These are phyloP conservation scores for Sphecodes monilicornis DNA, from an alignment of 2,888 invertebrate species.

Conservation along the genomic window DNA sequence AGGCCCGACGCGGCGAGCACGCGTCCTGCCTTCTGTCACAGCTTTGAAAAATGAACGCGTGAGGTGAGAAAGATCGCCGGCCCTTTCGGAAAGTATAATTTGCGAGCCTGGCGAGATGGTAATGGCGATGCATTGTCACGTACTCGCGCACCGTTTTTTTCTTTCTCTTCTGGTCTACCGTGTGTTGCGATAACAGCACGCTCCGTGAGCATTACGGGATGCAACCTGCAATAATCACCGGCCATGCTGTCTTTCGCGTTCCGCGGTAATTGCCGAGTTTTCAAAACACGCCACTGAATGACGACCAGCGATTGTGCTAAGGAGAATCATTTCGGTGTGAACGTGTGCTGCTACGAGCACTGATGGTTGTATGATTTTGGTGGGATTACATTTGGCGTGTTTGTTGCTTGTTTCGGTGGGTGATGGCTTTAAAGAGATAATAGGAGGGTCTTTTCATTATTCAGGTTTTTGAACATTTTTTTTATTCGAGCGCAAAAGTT, in stretches of 20 bases:
- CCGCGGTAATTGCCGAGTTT: not conserved
- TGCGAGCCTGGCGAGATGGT: constrained; percentile 29
- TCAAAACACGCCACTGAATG: not conserved
- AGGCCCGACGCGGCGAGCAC: not conserved
- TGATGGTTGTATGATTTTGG: not conserved
- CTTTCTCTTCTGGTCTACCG: not conserved
- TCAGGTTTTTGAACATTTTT: too few species aligned
- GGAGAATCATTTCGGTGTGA: not conserved
- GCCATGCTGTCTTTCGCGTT: constrained; percentile 1
- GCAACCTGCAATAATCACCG: not conserved
- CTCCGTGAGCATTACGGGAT: constrained; percentile 14
- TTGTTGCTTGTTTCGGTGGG: too few species aligned
- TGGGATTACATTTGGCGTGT: too few species aligned
- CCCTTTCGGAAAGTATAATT: constrained; percentile 46
- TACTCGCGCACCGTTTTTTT: constrained; percentile 14
- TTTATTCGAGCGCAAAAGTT: too few species aligned
- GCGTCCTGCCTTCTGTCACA: constrained; percentile 24
- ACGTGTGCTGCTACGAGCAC: not conserved
- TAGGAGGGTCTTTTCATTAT: too few species aligned
- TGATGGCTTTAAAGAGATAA: too few species aligned
- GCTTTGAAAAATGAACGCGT: constrained; percentile 49
- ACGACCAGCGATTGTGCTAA: not conserved
- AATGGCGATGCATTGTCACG: constrained; percentile 44
- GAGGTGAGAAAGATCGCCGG: constrained; percentile 50
- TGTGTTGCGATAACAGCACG: constrained; percentile 17